Percentiles rank a stretch among this genome's conserved stretches.
These are phyloP conservation scores for Parnassius smintheus DNA, from an alignment of 2,888 invertebrate genomes.

Conservation along the genomic window DNA sequence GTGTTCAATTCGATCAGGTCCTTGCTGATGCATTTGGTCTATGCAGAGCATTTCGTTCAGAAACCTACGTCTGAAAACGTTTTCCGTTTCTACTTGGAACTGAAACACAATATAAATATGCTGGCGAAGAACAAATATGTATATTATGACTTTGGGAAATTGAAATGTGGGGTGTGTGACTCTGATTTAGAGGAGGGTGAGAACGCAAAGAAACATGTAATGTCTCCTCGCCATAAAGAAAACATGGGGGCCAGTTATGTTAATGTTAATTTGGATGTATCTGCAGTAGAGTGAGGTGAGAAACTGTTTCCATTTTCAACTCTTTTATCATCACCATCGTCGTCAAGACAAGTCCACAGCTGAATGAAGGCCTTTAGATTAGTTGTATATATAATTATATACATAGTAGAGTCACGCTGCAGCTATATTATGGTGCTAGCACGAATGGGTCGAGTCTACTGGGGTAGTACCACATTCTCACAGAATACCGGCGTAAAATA, in stretches of 20 bases:
- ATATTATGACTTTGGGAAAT: constrained; percentile 64
- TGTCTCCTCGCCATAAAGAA: constrained; percentile 65
- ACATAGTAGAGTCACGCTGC: no score
- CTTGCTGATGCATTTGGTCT: constrained; percentile 61
- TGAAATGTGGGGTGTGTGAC: constrained; percentile 71
- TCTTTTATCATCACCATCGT: background rate
- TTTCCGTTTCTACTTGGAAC: constrained; percentile 70
- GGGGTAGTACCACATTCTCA: no score
- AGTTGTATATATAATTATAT: no score
- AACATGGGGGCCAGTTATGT: constrained; percentile 75
- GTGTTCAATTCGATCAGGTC: constrained; percentile 66
- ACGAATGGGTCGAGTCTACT: no score
- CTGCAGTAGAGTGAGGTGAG: constrained; percentile 64
- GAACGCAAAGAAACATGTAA: constrained; percentile 70
- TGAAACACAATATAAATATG: constrained; percentile 73
- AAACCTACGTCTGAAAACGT: constrained; percentile 62
- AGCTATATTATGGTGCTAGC: no score
- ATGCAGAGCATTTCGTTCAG: constrained; percentile 59
- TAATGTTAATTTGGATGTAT: constrained; percentile 54
- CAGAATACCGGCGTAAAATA: no score
- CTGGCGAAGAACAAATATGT: constrained; percentile 66
- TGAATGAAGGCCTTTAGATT: no score
- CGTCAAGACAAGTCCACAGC: no score
- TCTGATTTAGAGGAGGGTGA: constrained; percentile 60
- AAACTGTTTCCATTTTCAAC: no score